These are phyloP conservation scores for Caenorhabditis remanei DNA, from an alignment of 1,140 invertebrate genomes.

Conservation along the genomic window DNA sequence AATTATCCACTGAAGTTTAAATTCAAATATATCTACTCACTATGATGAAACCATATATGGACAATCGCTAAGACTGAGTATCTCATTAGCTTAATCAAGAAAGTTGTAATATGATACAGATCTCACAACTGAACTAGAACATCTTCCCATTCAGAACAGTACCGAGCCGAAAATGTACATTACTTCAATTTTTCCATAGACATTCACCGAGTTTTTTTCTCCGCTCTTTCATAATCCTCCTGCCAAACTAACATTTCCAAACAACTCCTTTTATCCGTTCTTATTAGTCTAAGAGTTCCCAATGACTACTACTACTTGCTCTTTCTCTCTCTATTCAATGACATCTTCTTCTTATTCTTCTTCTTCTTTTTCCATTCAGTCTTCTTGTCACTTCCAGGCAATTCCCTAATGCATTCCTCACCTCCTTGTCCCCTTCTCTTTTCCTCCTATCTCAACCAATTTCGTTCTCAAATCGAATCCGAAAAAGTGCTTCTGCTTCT, in stretches of 20 bases:
- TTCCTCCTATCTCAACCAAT: conserved; percentile 34
- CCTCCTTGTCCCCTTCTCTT: background rate
- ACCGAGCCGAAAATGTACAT: no score
- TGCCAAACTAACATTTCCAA: background rate
- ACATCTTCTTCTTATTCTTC: background rate
- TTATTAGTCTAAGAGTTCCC: conserved; percentile 38
- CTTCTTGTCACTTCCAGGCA: conserved; percentile 47
- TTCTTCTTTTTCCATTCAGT: background rate
- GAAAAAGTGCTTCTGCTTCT: conserved; percentile 35
- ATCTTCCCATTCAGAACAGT: no score
- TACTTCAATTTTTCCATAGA: background rate
- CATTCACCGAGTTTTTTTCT: background rate
- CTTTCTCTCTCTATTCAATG: background rate
- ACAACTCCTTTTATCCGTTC: background rate
- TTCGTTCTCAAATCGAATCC: conserved; percentile 51
- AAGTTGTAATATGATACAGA: no score
- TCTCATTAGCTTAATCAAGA: no score
- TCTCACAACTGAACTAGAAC: no score
- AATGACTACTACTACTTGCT: conserved; percentile 5
- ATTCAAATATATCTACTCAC: no score
- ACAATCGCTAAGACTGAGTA: no score
- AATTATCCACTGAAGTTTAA: no score
- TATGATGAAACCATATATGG: no score
- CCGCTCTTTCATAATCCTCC: background rate
- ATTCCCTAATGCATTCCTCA: conserved; percentile 52